phyloP scores from a whole-genome alignment of 2,797 vertebrate genomes.

The Poeciliopsis infans region DNA sequence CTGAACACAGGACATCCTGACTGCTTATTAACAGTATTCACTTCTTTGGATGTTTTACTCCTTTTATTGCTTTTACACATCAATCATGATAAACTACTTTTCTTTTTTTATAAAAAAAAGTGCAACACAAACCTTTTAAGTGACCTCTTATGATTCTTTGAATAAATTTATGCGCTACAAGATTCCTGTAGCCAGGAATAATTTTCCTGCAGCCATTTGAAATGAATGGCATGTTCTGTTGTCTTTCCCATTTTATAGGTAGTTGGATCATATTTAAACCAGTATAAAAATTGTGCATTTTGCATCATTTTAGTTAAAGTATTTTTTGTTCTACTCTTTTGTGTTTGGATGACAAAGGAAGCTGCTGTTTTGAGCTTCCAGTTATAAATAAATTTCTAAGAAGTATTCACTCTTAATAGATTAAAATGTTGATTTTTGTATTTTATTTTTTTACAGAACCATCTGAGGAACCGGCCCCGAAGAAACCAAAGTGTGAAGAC shows the following conservation, averaged over 20 bases:
- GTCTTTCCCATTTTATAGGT: not conserved
- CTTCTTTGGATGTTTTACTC: not conserved
- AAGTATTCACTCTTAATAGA: not conserved
- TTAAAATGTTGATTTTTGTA: not conserved
- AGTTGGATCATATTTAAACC: not conserved
- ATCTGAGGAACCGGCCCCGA: constrained; percentile 83
- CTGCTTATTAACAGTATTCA: not conserved
- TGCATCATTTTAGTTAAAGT: not conserved
- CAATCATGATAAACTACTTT: not conserved
- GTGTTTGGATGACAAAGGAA: not conserved
- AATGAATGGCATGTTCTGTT: no score
- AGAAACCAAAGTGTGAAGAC: constrained; percentile 83
- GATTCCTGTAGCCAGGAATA: no score
- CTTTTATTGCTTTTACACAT: not conserved
- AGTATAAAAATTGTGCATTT: not conserved
- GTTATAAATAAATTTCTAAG: not conserved
- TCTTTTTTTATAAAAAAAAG: not conserved
- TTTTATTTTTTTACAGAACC: constrained; percentile 64
- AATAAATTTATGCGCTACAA: no score
- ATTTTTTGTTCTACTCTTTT: not conserved
- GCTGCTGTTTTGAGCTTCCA: not conserved
- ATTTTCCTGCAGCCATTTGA: no score
- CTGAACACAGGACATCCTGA: not conserved
- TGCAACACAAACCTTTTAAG: not conserved
- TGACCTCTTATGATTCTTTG: no score